phyloP scores from a whole-genome alignment of 2,888 invertebrate species.

The Synergus gifuensis region DNA sequence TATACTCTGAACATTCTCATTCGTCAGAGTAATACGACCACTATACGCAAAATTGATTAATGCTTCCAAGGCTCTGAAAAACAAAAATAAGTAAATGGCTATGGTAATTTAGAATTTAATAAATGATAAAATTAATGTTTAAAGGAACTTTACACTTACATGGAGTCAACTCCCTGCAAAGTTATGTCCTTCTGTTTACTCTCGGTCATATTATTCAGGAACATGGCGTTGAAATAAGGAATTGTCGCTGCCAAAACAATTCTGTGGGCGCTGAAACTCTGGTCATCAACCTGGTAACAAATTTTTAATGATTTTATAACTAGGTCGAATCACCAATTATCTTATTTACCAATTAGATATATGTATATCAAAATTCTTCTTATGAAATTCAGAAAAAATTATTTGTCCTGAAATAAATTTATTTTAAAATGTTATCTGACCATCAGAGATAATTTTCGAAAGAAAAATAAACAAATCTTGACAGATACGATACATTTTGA shows the following conservation, averaged over 20 bases:
- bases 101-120: conserved; percentile 4
- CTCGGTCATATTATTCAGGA: conserved; percentile 92
- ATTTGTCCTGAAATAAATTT: neutral
- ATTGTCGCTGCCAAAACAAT: conserved; percentile 91
- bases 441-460: neutral
- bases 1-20: conserved; percentile 89
- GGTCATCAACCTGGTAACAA: conserved; percentile 84
- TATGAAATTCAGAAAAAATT: neutral
- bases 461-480: neutral
- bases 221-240: conserved; percentile 95
- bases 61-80: conserved; percentile 84
- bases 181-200: conserved; percentile 89
- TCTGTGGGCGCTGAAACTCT: conserved; percentile 89
- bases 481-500: neutral
- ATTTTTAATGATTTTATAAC: neutral
- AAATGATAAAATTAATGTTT: neutral
- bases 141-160: conserved; percentile 78
- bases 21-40: conserved; percentile 87
- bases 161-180: conserved; percentile 89
- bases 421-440: neutral
- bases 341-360: neutral
- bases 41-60: conserved; percentile 93
- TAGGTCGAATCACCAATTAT: neutral
- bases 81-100: conserved; percentile 4
- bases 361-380: neutral